Percentiles rank a stretch among this genome's conserved stretches.
These are phyloP conservation scores for Cyanoliseus patagonus DNA, from an alignment of 2,113 vertebrate genomes.

Conservation along the genomic window DNA sequence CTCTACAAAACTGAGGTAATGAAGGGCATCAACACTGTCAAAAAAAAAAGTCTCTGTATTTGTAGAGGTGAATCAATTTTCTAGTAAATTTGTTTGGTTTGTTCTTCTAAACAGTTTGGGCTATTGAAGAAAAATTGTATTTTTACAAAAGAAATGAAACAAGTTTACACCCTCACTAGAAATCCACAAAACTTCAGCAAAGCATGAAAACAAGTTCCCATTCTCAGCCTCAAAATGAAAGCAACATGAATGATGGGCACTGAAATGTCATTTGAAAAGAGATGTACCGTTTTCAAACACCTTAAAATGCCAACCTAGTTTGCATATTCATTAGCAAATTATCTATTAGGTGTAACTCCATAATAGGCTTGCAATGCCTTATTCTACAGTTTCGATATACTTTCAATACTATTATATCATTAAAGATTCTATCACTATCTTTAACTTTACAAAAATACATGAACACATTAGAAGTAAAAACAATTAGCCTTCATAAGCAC, in stretches of 20 bases:
- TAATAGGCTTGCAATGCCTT: background rate
- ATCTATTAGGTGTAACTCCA: background rate
- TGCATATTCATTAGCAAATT: background rate
- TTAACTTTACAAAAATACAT: background rate
- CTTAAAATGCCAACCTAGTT: background rate
- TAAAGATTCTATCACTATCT: background rate
- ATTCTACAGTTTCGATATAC: background rate
- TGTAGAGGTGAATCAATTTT: background rate
- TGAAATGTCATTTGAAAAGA: background rate
- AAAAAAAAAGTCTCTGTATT: background rate
- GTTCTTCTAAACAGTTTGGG: background rate
- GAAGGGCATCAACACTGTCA: background rate
- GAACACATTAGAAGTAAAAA: background rate
- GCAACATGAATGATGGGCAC: background rate
- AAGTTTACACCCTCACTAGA: background rate
- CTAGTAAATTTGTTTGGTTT: background rate
- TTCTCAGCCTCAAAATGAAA: background rate
- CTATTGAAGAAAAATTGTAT: background rate
- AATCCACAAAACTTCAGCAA: background rate
- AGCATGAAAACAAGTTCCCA: background rate
- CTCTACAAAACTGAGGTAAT: background rate
- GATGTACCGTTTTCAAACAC: background rate
- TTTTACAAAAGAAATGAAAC: background rate
- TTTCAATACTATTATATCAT: background rate
- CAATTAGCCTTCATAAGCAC: background rate